Conservation (phyloP, 2,113 vertebrate species). For the Helogale parvula region DNA sequence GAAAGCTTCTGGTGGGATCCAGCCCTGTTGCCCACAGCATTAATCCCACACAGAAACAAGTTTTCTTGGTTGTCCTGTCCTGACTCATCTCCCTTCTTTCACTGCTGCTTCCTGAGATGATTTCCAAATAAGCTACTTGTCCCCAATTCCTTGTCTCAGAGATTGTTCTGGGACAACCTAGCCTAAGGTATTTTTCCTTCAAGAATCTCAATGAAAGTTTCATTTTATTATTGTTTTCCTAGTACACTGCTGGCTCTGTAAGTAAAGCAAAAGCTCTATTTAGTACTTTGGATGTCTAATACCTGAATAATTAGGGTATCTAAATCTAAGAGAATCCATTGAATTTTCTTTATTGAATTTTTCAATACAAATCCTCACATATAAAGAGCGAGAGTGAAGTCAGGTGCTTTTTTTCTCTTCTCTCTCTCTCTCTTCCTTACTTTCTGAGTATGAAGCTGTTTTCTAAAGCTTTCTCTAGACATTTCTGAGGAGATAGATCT, state of each 20-base stretch:
- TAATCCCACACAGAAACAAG: too few relatives aligned
- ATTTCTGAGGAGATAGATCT: not conserved
- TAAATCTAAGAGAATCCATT: not conserved
- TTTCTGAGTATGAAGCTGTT: not conserved
- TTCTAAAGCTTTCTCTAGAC: not conserved
- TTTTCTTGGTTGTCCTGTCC: not conserved
- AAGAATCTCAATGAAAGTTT: not conserved
- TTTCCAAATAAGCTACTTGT: not conserved
- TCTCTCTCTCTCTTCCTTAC: not conserved
- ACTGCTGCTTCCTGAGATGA: not conserved
- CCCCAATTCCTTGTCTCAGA: not conserved
- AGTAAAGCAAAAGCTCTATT: not conserved
- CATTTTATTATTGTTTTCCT: not conserved
- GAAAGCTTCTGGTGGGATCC: not conserved
- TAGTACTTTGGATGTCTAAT: not conserved
- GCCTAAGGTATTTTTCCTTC: not conserved
- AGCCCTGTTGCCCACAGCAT: not conserved
- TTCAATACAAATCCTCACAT: not conserved
- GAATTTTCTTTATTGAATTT: not conserved
- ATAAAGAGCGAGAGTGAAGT: not conserved
- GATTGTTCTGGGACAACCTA: not conserved
- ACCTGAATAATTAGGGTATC: not conserved
- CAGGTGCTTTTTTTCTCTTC: not conserved
- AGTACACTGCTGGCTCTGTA: not conserved
- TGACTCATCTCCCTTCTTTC: not conserved